Evolutionary conservation across 2,113 vertebrate species (phyloP).

Genomic region (Elaphurus davidianus): DNA sequence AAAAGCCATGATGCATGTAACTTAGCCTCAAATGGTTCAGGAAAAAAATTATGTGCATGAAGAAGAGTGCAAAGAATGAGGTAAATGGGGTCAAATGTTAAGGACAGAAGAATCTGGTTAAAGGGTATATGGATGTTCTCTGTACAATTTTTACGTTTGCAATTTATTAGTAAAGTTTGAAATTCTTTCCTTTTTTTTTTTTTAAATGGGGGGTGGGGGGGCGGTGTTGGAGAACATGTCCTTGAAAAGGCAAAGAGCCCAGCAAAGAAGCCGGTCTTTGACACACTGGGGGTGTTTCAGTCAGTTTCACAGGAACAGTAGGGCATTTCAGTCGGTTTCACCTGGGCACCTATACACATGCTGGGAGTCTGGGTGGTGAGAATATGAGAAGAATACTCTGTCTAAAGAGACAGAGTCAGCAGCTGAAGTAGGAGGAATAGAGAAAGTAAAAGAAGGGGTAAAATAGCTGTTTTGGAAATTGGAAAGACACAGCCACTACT

Average conservation of each 20-base stretch:
- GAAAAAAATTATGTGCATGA: neutral
- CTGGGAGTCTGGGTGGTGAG: neutral
- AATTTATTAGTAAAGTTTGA: neutral
- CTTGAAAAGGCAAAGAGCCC: neutral
- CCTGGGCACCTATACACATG: neutral
- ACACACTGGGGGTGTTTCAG: neutral
- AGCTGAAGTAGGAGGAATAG: neutral
- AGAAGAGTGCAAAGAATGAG: neutral
- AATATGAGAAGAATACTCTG: neutral
- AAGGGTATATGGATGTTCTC: neutral
- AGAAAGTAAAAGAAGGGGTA: neutral
- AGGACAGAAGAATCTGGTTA: neutral
- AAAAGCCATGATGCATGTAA: neutral
- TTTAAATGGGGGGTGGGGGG: no score
- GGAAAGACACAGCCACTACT: neutral
- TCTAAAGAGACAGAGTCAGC: neutral
- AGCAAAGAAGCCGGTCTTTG: neutral
- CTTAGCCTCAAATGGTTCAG: neutral
- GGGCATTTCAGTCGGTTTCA: neutral
- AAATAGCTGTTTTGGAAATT: neutral
- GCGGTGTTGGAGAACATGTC: no score
- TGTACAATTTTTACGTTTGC: neutral
- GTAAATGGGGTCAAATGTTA: constrained; percentile 32
- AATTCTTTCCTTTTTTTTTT: neutral
- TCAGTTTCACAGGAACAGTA: neutral